Conservation (phyloP, 2,113 vertebrate genomes). For the Lucifuga dentata region DNA sequence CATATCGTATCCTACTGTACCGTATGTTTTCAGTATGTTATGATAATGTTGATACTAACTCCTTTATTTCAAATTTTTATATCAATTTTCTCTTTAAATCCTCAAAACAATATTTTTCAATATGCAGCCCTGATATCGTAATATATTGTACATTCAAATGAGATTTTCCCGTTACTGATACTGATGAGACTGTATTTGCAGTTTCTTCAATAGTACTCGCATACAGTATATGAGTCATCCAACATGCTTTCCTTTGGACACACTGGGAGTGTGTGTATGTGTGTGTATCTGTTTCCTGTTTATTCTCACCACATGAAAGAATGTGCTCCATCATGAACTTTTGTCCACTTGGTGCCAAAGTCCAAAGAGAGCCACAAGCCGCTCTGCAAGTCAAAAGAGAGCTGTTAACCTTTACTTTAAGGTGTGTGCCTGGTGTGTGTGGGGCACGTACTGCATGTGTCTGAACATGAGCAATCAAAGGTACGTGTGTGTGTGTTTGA, state of each 20-base stretch:
- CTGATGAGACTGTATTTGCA: background rate
- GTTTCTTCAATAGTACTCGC: no score
- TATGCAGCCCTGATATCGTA: no score
- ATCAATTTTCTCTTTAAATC: no score
- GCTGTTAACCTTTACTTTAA: slow-evolving; percentile 64
- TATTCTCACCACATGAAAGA: slow-evolving; percentile 83
- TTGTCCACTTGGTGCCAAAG: slow-evolving; percentile 82
- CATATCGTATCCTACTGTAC: no score
- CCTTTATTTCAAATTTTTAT: no score
- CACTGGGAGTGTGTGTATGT: background rate
- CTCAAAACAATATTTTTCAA: no score
- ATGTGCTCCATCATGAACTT: slow-evolving; percentile 82
- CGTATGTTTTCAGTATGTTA: no score
- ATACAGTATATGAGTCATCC: background rate
- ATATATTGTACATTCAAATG: no score
- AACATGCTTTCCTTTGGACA: background rate
- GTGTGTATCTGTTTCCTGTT: slow-evolving; percentile 35
- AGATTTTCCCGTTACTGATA: no score
- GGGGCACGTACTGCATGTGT: no score
- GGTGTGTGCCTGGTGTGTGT: slow-evolving; percentile 38
- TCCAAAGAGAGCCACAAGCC: slow-evolving; percentile 83
- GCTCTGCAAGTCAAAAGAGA: slow-evolving; percentile 69
- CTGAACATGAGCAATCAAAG: no score
- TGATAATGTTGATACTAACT: no score
- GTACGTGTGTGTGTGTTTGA: background rate